Evolutionary conservation across 2,888 invertebrate species (phyloP).

Genomic region (Coelinius sp.): DNA sequence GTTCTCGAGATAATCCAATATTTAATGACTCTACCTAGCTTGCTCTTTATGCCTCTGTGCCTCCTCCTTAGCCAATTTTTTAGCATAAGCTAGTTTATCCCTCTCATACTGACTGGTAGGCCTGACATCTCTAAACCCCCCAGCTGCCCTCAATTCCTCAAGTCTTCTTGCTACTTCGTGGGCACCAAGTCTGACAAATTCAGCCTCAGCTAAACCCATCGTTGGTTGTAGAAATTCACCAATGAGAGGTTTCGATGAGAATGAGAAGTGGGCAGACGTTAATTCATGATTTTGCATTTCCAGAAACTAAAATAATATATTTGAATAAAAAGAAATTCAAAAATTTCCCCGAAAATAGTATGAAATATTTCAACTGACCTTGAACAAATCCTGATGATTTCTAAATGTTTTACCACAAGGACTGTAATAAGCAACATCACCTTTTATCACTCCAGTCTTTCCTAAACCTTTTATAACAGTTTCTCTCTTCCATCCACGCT

Average conservation of each 20-base stretch:
- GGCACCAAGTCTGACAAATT: constrained; percentile 84
- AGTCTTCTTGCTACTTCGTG: constrained; percentile 85
- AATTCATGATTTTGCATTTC: constrained; percentile 74
- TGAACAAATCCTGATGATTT: constrained; percentile 75
- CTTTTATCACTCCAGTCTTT: constrained; percentile 87
- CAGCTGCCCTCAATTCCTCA: constrained; percentile 76
- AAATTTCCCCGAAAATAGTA: too few species aligned
- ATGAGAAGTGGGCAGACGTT: constrained; percentile 91
- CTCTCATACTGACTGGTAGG: constrained; percentile 67
- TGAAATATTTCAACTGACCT: constrained; percentile 65
- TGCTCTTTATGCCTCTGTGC: constrained; percentile 72
- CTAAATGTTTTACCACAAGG: constrained; percentile 78
- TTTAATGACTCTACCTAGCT: too few species aligned
- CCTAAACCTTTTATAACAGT: constrained; percentile 91
- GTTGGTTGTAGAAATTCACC: constrained; percentile 92
- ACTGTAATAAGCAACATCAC: constrained; percentile 92
- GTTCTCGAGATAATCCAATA: too few species aligned
- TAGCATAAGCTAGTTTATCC: constrained; percentile 75
- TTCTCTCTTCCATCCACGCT: constrained; percentile 90
- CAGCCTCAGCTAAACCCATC: constrained; percentile 75
- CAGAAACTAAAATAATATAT: constrained; percentile 58
- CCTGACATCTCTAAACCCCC: constrained; percentile 75
- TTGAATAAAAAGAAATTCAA: not conserved
- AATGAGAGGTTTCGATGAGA: constrained; percentile 88
- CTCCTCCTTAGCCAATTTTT: constrained; percentile 81